Conservation (phyloP, 2,797 vertebrate species). For the Tapera naevia region DNA sequence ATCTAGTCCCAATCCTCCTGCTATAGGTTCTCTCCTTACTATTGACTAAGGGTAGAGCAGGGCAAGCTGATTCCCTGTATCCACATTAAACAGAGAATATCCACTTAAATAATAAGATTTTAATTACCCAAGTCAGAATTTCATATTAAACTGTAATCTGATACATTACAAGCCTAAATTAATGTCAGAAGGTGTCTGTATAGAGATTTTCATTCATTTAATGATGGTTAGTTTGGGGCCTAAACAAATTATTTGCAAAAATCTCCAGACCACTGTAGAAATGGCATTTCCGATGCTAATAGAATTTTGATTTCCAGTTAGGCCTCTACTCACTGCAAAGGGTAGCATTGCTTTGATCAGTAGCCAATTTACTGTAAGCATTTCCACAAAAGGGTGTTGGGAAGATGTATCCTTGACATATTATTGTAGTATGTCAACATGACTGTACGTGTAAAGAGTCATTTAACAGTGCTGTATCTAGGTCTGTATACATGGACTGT, state of each 20-base stretch:
- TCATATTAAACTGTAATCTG: slow-evolving; percentile 58
- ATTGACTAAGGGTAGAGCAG: neutral
- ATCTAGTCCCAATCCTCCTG: neutral
- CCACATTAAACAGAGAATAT: slow-evolving; percentile 34
- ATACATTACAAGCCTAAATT: slow-evolving; percentile 41
- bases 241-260: slow-evolving; percentile 62
- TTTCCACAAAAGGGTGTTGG: neutral
- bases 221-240: slow-evolving; percentile 35
- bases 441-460: neutral
- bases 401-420: neutral
- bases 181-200: slow-evolving; percentile 57
- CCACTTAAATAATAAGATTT: slow-evolving; percentile 57
- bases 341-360: neutral
- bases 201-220: slow-evolving; percentile 38
- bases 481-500: neutral
- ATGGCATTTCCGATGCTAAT: slow-evolving; percentile 36
- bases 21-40: neutral
- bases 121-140: slow-evolving; percentile 61
- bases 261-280: neutral
- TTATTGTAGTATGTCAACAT: neutral
- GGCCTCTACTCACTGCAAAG: neutral
- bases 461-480: neutral
- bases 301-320: slow-evolving; percentile 54
- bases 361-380: neutral
- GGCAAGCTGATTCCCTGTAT: neutral